phyloP scores from a whole-genome alignment of 2,113 vertebrate genomes.

The Hystrix cristata region DNA sequence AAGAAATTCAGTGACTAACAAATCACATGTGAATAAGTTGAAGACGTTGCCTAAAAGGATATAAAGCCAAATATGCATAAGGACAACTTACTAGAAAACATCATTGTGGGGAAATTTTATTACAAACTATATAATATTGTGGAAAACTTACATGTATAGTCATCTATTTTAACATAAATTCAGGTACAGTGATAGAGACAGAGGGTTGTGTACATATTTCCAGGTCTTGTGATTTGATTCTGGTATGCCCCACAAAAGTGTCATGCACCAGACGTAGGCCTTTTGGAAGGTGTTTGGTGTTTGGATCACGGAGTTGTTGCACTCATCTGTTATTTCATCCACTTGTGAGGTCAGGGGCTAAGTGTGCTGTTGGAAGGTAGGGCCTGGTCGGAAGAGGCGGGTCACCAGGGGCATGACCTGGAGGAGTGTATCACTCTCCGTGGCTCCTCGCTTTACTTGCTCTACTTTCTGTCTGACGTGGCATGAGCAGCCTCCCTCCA shows the following conservation, averaged over 20 bases:
- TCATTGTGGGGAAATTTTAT: background rate
- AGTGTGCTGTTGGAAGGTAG: background rate
- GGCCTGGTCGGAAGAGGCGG: background rate
- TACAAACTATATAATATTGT: background rate
- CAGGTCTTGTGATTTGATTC: background rate
- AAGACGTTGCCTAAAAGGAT: background rate
- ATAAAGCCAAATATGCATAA: background rate
- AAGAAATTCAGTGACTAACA: constrained; percentile 77
- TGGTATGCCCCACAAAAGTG: background rate
- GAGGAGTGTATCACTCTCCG: background rate
- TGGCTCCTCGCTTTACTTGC: background rate
- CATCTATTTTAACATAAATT: background rate
- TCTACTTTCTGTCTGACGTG: background rate
- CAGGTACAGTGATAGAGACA: background rate
- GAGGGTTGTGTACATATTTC: background rate
- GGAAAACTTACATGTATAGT: background rate
- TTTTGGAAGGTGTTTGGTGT: background rate
- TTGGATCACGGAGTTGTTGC: background rate
- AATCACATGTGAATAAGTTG: constrained; percentile 8
- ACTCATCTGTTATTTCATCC: background rate
- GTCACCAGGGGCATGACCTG: background rate
- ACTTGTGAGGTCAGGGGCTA: background rate
- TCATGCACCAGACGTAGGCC: background rate
- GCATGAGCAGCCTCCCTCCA: background rate
- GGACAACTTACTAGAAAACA: background rate